Evolutionary conservation across 1,140 invertebrate species (phyloP), one percentile per base, ranked within the genome.

Genomic region (Caerostris extrusa): DNA sequence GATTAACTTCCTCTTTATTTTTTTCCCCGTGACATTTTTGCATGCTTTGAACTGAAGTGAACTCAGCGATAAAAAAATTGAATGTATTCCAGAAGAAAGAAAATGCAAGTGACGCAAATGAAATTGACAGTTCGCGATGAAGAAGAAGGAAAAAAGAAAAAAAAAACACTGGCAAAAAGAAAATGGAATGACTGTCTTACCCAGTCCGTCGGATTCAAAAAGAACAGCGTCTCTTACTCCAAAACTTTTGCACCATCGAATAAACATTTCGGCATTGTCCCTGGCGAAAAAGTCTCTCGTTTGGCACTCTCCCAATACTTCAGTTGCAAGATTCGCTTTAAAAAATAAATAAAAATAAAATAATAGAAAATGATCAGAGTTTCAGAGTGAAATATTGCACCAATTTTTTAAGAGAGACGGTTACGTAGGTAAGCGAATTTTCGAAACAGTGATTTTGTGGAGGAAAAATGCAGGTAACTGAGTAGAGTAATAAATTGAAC

Each of bases 121-220:
- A 58, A 64, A 90, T 57, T 83, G 77, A 83, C 90, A 91, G 90
- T 12, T 56, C 10, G 7, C 10, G 7, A 58, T 34, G 34, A 7
- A 85, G n/a, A 57, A 7, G 83, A 67, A 61, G 56, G n/a, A n/a
- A 17, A 91, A 17, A 86, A 56, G n/a, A n/a, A 88, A 19, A 53
- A 12, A 91, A 6, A 19, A 83, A 83, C 61, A 8, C 60, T 5
- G 17, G 50, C 14, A 12, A 5, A 50, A 34, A 58, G n/a, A 6
- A 19, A 50, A 60, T 50, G 34, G 55, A 94, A 83, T 85, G 8
- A 81, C 19, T 90, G 64, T 67, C 94, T 87, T 91, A 94, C 94
- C 99, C 95, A 99, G 97, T 96, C 98, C 98, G 95, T 99, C 98
- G 95, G 98, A 98, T 96, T 99, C 98, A 96, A 99, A 99, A 34